Evolutionary conservation across 2,797 vertebrate genomes (phyloP).

Genomic region (Discoglossus pictus): DNA sequence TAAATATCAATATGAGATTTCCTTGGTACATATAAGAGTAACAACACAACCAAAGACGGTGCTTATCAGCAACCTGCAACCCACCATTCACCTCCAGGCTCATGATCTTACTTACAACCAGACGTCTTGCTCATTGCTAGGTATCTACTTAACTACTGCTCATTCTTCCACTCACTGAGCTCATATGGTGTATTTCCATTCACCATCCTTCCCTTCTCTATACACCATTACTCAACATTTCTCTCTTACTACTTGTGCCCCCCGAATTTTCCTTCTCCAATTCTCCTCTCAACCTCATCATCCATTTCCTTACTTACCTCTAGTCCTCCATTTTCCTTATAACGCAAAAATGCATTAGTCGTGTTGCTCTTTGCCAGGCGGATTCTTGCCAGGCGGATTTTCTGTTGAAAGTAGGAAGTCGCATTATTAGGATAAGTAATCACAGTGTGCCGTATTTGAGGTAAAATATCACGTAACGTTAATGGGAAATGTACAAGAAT

Average conservation of each 20-base stretch:
- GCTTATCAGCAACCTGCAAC: too few relatives aligned
- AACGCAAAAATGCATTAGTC: constrained; percentile 86
- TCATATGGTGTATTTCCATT: background rate
- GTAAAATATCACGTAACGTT: too few relatives aligned
- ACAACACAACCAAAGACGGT: too few relatives aligned
- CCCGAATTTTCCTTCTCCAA: background rate
- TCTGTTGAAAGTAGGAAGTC: constrained; percentile 66
- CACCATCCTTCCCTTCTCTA: constrained; percentile 4
- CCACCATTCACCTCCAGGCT: background rate
- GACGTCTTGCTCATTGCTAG: background rate
- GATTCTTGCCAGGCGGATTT: constrained; percentile 86
- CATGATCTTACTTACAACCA: background rate
- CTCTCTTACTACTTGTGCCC: background rate
- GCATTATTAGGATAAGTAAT: too few relatives aligned
- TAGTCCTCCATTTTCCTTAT: constrained; percentile 81
- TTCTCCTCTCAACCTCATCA: too few relatives aligned
- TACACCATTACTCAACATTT: background rate
- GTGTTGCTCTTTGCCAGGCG: constrained; percentile 87
- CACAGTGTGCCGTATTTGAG: too few relatives aligned
- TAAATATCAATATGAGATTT: too few relatives aligned
- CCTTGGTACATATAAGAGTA: too few relatives aligned
- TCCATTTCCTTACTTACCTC: constrained; percentile 60
- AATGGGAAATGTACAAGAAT: too few relatives aligned
- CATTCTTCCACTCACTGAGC: background rate
- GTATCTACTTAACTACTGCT: background rate